phyloP scores from a whole-genome alignment of 2,888 invertebrate species.

The Tolmerus cingulatus region DNA sequence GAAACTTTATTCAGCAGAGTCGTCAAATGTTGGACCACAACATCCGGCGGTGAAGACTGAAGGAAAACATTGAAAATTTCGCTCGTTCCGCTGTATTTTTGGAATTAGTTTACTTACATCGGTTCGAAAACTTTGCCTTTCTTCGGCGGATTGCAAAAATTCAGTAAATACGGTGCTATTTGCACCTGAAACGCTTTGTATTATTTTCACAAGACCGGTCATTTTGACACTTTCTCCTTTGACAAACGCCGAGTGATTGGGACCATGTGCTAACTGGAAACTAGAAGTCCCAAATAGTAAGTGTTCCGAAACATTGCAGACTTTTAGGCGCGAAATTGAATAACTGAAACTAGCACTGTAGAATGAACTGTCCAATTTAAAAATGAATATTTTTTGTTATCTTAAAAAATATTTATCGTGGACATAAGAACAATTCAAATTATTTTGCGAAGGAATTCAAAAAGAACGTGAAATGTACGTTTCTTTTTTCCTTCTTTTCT shows the following conservation, averaged over 20 bases:
- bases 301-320: not conserved
- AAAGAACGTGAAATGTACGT: no score
- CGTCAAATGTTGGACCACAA: constrained; percentile 51
- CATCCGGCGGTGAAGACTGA: constrained; percentile 41
- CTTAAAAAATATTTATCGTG: no score
- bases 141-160: constrained; percentile 53
- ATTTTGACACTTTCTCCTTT: constrained; percentile 46
- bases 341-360: not conserved
- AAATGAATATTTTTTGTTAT: no score
- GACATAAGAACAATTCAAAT: no score
- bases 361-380: no score
- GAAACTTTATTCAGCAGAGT: constrained; percentile 51
- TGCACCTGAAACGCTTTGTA: constrained; percentile 51
- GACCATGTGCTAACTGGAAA: not conserved
- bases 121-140: constrained; percentile 53
- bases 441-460: no score
- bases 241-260: not conserved
- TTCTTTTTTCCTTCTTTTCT: no score
- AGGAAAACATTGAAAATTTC: not conserved
- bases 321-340: not conserved
- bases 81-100: not conserved
- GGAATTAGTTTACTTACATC: constrained; percentile 50
- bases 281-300: not conserved
- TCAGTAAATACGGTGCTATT: constrained; percentile 50
- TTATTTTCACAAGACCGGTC: constrained; percentile 53